Base-by-base conservation (phyloP, 2,797 vertebrate genomes). In the Poecilia gillii region DNA sequence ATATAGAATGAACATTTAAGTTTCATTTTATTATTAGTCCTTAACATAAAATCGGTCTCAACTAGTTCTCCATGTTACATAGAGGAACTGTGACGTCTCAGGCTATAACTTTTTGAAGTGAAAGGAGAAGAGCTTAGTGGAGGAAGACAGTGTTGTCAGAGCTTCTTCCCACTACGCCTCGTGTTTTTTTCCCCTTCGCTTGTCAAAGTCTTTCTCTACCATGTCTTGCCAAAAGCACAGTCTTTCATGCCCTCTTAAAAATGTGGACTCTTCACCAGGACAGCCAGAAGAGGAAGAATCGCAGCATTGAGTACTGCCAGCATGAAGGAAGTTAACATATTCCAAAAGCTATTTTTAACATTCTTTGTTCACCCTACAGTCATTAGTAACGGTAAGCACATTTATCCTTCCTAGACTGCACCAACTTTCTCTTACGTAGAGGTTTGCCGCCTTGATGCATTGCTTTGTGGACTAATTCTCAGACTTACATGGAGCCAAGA, bases 51-150 rank as follows among this genome's bases (percentile, higher is more conserved):
- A 31, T 36, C n/a, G 59, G 51, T 85, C 75, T 31, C 36, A 70
- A 3, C 68, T 62, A 11, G 62, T 81, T 85, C 62, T 75, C 18
- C 28, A 62, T 81, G 64, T 82, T 71, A 81, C 81, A 64, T 12
- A 53, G 45, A 81, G 64, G 43, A 73, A 23, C 81, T 53, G 70
- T 2, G 74, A 74, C 59, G 74, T 81, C 70, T 20, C 6, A 7
- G 59, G 51, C 75, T 76, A 31, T 14, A 71, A 78, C 62, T 68
- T 76, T 85, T 81, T 87, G 79, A 86, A 77, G 77, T 82, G 53
- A 81, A 74, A 73, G 71, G 36, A 73, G 72, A 66, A 6, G 83
- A 81, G 83, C 75, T 85, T 28, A 73, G 77, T 7, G 20, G 76
- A 75, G 64, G 62, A 53, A 82, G 71, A 66, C 57, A 80, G 71